phyloP scores from a whole-genome alignment of 1,140 invertebrate genomes.

The Hermetia illucens region DNA sequence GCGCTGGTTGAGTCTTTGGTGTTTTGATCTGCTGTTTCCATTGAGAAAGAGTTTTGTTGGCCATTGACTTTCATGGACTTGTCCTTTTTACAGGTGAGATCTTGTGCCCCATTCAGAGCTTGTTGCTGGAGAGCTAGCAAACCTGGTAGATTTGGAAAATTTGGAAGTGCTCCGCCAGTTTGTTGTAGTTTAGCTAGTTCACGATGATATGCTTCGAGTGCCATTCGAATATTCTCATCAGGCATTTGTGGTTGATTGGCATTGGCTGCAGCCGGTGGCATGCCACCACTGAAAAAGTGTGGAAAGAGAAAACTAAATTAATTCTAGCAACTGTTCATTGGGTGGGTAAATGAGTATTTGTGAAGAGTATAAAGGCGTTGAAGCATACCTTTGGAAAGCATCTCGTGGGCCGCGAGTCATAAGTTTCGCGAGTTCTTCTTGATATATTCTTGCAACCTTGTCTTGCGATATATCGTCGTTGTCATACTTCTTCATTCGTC shows the following conservation, averaged over 20 bases:
- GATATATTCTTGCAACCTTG: conserved; percentile 92
- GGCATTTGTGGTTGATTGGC: conserved; percentile 39
- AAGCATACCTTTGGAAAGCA: conserved; percentile 51
- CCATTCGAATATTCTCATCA: conserved; percentile 73
- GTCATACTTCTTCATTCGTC: conserved; percentile 70
- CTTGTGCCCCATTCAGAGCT: conserved; percentile 54
- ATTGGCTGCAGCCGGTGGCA: conserved; percentile 49
- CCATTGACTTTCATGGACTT: conserved; percentile 53
- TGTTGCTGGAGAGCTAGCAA: conserved; percentile 60
- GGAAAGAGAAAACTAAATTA: conserved; percentile 63
- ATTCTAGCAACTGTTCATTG: conserved; percentile 35
- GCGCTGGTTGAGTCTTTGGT: conserved; percentile 18
- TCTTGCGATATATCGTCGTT: conserved; percentile 94
- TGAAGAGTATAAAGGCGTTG: neutral
- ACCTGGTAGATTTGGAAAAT: conserved; percentile 40
- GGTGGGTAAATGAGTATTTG: too few species aligned
- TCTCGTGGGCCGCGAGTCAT: conserved; percentile 60
- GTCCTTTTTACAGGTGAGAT: conserved; percentile 70
- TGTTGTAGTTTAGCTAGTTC: conserved; percentile 73
- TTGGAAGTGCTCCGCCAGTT: conserved; percentile 37
- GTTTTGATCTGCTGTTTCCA: conserved; percentile 44
- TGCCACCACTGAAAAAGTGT: conserved; percentile 55
- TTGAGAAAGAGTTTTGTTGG: too few species aligned
- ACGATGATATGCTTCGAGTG: conserved; percentile 79
- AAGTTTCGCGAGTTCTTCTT: conserved; percentile 87